Conservation (phyloP, 2,888 invertebrate genomes). For the Eupithecia vulgata region DNA sequence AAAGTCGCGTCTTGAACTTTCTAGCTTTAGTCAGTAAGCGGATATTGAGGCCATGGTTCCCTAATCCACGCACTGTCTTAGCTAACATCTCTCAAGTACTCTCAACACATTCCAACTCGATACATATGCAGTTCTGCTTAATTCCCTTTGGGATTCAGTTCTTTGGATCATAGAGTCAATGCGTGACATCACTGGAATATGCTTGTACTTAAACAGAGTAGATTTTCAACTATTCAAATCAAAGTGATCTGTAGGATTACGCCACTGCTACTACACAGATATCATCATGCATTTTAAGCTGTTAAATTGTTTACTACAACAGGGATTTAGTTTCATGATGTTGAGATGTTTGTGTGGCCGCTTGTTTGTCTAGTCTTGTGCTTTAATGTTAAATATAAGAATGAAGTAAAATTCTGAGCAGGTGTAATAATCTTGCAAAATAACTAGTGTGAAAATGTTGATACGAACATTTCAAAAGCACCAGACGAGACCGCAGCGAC, state of each 20-base stretch:
- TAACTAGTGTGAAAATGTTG: conserved; percentile 16
- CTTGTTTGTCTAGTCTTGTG: too few relatives aligned
- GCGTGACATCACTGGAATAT: background rate
- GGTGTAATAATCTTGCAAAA: conserved; percentile 5
- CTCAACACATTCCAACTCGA: conserved; percentile 41
- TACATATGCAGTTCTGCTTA: conserved; percentile 40
- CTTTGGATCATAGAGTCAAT: background rate
- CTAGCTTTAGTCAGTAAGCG: conserved; percentile 44
- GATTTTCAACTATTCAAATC: background rate
- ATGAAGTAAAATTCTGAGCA: conserved; percentile 19
- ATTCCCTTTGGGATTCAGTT: conserved; percentile 1
- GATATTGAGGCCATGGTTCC: conserved; percentile 47
- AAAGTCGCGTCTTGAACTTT: background rate
- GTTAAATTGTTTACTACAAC: conserved; percentile 5
- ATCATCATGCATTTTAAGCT: background rate
- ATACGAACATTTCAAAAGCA: conserved; percentile 23
- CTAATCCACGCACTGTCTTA: conserved; percentile 50
- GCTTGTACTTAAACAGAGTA: background rate
- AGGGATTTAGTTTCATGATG: background rate
- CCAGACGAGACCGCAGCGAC: conserved; percentile 24
- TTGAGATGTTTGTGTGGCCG: too few relatives aligned
- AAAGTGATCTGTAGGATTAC: background rate
- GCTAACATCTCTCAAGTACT: conserved; percentile 39
- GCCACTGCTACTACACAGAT: background rate
- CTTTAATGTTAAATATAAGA: too few relatives aligned